These are phyloP conservation scores for Cantharis lateralis DNA, from an alignment of 2,888 invertebrate genomes.

Conservation along the genomic window DNA sequence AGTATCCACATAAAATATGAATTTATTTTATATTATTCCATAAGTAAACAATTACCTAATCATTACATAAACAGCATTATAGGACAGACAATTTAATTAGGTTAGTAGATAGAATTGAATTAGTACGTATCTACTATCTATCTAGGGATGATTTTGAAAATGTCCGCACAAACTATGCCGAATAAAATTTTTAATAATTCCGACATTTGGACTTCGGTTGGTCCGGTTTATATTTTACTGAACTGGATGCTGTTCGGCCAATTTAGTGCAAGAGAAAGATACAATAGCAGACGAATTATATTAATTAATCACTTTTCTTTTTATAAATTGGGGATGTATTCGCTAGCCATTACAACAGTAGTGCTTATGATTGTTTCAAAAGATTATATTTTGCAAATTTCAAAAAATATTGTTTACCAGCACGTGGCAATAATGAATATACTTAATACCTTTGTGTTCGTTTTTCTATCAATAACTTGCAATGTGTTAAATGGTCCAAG, in stretches of 20 bases:
- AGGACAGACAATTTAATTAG: too few relatives aligned
- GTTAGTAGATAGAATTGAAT: too few relatives aligned
- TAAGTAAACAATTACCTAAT: too few relatives aligned
- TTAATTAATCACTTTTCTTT: neutral
- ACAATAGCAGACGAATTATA: neutral
- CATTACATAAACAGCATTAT: too few relatives aligned
- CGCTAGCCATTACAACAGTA: neutral
- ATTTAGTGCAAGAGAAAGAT: neutral
- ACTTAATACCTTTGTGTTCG: neutral
- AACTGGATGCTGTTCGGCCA: neutral
- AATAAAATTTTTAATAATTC: neutral
- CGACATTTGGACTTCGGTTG: neutral
- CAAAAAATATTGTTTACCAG: neutral
- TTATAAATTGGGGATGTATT: neutral
- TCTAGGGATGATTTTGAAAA: too few relatives aligned
- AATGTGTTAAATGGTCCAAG: neutral
- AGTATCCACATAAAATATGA: too few relatives aligned
- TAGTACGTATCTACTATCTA: too few relatives aligned
- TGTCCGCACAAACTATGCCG: neutral
- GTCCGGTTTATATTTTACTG: neutral
- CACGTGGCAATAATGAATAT: neutral
- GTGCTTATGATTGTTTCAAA: neutral
- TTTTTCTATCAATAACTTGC: neutral
- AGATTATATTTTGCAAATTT: neutral
- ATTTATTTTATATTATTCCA: too few relatives aligned